These are phyloP conservation scores for Hecatera dysodea DNA, from an alignment of 2,888 invertebrate species.

Conservation along the genomic window DNA sequence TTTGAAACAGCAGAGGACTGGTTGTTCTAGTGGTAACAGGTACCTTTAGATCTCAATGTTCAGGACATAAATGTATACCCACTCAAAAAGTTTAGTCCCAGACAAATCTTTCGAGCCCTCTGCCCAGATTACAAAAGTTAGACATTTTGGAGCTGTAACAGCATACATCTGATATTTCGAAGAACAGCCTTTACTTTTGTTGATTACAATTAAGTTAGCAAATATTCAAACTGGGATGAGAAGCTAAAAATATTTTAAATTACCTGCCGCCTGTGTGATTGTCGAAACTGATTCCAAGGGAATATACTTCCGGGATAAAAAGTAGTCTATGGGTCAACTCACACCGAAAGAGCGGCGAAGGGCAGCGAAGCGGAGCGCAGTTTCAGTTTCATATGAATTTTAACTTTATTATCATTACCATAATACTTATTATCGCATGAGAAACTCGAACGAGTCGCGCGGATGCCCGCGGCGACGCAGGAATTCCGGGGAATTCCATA, in stretches of 20 bases:
- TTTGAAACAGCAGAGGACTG: neutral
- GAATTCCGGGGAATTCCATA: no score
- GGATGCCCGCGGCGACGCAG: no score
- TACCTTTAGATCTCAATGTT: neutral
- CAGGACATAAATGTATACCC: neutral
- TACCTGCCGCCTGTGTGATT: no score
- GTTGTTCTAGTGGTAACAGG: neutral
- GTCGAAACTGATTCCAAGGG: no score
- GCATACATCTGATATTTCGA: neutral
- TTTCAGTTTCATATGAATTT: no score
- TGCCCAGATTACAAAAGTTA: neutral
- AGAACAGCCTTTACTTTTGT: neutral
- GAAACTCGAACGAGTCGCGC: no score
- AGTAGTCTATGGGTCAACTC: no score
- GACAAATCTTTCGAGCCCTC: neutral
- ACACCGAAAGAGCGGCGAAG: no score
- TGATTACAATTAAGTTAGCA: neutral
- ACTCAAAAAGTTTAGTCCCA: slow-evolving; percentile 2
- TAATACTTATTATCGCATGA: no score
- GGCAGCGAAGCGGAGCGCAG: no score
- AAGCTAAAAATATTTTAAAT: slow-evolving; percentile 17
- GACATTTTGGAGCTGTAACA: neutral
- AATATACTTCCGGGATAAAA: no score
- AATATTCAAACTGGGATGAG: neutral
- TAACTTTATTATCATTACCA: no score